Evolutionary conservation across 2,888 invertebrate genomes (phyloP), one percentile per base, ranked within the genome.

Genomic region (Lamellibrachia satsuma): DNA sequence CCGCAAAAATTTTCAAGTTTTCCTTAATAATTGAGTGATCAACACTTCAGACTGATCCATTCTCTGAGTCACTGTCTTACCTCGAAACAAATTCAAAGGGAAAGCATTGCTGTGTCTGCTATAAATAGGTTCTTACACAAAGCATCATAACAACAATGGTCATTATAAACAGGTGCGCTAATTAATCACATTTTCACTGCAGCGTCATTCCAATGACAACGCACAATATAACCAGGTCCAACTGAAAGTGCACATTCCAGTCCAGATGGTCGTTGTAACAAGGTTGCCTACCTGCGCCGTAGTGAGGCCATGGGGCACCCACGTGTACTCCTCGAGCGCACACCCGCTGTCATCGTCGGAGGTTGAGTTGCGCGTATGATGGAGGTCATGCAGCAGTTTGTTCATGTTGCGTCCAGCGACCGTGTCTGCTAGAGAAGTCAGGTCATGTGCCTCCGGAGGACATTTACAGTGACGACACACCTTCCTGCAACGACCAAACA

Each of bases 261-360:
- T 22, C 15, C 22, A 75, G 75, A 75, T 75, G 75, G 75, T 75
- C 75, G 22, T 75, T 75, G n/a, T 75, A 75, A 15, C 22, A 75
- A 75, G 22, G 75, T 75, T 75, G 93, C 96, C 97, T 96, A 99
- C 99, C 98, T 99, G 99, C 97, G 99, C 99, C 1, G 99, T 99
- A 96, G 99, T 97, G 27, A 99, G 97, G 94, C 99, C 99, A 3
- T 98, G 98, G 90, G 99, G 99, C 94, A 99, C 98, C 99, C 99
- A 99, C 2, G 99, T 99, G 97, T 99, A 99, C 97, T 99, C 99
- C 96, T 99, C 99, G 94, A 99, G 97, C 52, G 99, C 99, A 96
- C 99, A 99, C 11, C 99, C 99, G 92, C 98, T 98, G 97, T 99
- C 99, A 96, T 99, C 99, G 96, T 99, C 99, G 94, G 98, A 98